These are phyloP conservation scores for Chorisops tibialis DNA, from an alignment of 2,888 invertebrate species.

Conservation along the genomic window DNA sequence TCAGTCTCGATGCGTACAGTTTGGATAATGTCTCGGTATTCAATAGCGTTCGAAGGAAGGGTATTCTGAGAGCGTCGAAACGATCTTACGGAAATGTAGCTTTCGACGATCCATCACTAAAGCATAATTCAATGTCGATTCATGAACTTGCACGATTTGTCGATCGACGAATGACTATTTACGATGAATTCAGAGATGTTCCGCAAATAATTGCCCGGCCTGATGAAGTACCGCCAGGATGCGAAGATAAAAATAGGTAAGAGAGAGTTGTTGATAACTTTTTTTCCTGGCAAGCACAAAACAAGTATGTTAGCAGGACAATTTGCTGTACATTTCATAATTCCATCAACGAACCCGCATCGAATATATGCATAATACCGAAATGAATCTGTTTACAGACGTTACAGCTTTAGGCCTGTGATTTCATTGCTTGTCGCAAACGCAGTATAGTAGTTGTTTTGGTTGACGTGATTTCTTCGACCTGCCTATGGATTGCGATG, in stretches of 20 bases:
- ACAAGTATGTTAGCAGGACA: too few relatives aligned
- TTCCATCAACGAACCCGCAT: too few relatives aligned
- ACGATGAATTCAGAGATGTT: slow-evolving; percentile 77
- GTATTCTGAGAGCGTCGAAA: slow-evolving; percentile 72
- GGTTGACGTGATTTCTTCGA: too few relatives aligned
- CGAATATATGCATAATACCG: too few relatives aligned
- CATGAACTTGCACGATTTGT: slow-evolving; percentile 73
- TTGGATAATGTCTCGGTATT: slow-evolving; percentile 84
- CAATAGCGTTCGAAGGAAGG: slow-evolving; percentile 74
- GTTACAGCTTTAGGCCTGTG: too few relatives aligned
- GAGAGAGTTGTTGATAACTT: slow-evolving; percentile 23
- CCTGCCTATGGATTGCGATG: too few relatives aligned
- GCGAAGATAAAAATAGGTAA: slow-evolving; percentile 80
- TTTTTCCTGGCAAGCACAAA: too few relatives aligned
- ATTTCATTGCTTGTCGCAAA: too few relatives aligned
- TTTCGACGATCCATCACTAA: slow-evolving; percentile 79
- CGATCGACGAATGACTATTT: slow-evolving; percentile 66
- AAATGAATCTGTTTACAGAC: too few relatives aligned
- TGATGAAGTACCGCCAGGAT: slow-evolving; percentile 81
- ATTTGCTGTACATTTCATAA: too few relatives aligned
- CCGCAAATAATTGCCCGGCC: slow-evolving; percentile 74
- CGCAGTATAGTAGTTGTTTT: too few relatives aligned
- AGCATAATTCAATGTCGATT: slow-evolving; percentile 69
- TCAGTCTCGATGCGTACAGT: slow-evolving; percentile 84
- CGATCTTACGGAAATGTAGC: slow-evolving; percentile 87